Percentiles rank a stretch among this genome's conserved stretches.
Evolutionary conservation across 2,888 invertebrate species (phyloP).

Genomic region (Kryphioiulus occultus): DNA sequence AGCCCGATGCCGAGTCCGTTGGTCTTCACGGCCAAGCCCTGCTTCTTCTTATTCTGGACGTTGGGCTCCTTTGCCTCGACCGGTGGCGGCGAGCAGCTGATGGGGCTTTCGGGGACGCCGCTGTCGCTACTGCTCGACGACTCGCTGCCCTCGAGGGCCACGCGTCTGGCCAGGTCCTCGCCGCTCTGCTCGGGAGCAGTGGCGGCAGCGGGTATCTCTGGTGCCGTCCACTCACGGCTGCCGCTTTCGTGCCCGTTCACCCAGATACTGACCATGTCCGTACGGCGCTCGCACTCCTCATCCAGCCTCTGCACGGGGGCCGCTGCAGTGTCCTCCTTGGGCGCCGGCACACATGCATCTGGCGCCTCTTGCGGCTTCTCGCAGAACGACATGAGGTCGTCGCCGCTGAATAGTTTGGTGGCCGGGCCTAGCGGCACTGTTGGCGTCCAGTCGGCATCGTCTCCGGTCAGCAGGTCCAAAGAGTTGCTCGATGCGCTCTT

Average conservation of each 20-base stretch:
- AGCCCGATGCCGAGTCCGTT: slow-evolving; percentile 37
- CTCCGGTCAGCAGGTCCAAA: slow-evolving; percentile 44
- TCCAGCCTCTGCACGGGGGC: background rate
- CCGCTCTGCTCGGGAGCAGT: background rate
- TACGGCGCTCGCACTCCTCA: background rate
- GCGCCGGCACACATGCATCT: background rate
- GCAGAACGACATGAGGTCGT: slow-evolving; percentile 43
- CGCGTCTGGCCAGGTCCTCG: background rate
- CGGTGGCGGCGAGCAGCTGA: slow-evolving; percentile 47
- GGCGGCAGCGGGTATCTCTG: background rate
- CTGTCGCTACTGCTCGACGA: slow-evolving; percentile 48
- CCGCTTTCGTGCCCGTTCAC: slow-evolving; percentile 9
- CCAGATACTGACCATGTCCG: slow-evolving; percentile 37
- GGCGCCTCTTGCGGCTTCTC: background rate
- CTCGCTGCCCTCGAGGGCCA: slow-evolving; percentile 43
- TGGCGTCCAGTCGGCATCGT: background rate
- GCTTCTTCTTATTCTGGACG: background rate
- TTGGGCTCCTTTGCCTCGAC: background rate
- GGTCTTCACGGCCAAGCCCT: slow-evolving; percentile 9
- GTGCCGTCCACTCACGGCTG: background rate
- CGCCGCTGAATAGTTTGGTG: background rate
- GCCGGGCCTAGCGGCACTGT: background rate
- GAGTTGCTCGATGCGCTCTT: slow-evolving; percentile 14
- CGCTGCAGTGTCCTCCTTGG: background rate
- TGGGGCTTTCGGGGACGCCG: slow-evolving; percentile 48